Evolutionary conservation across 2,797 vertebrate genomes (phyloP), one percentile per base, ranked within the genome.

Genomic region (Lemur catta): DNA sequence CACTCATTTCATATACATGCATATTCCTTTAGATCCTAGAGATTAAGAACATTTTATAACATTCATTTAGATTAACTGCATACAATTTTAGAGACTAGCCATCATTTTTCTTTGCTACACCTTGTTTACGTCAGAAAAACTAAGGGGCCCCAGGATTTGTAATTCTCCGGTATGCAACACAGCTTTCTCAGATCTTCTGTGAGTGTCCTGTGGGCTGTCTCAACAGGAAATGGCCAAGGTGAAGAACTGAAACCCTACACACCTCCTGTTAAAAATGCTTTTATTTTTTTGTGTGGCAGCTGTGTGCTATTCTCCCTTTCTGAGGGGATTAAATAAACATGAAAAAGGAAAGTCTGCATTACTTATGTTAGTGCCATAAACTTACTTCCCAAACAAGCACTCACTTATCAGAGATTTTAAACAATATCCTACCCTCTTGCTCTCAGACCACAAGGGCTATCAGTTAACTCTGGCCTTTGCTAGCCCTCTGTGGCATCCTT

Each of bases 261-360:
- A 71, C 38, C 41, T 55, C 63, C 41, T 0, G 30, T 38, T 65
- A 63, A 85, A 88, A 74, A 82, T 1, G 5, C 59, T 71, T 71
- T 63, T 33, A 46, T 86, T 97, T 90, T 52, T 71, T 0, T 41
- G 9, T 43, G 8, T 46, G 74, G 89, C 20, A 92, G 81, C 41
- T 71, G 81, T 48, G 81, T 52, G 71, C 63, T 33, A 13, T n/a
- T 67, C 59, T 88, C 80, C 7, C 46, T 91, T 86, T 41, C 94
- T 69, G 84, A 91, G 74, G 5, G 18, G 26, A 89, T 67, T 46
- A 96, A 80, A 33, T 33, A 96, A 55, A 85, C 33, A 57, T 0
- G 0, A 43, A 89, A 97, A 96, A 96, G 81, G 96, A 93, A 94
- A 65, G 89, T 41, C 6, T 84, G 67, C 26, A 86, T 65, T 24